Percentiles rank a stretch among this genome's conserved stretches.
phyloP scores from a whole-genome alignment of 2,113 vertebrate genomes.

The Isichthys henryi region DNA sequence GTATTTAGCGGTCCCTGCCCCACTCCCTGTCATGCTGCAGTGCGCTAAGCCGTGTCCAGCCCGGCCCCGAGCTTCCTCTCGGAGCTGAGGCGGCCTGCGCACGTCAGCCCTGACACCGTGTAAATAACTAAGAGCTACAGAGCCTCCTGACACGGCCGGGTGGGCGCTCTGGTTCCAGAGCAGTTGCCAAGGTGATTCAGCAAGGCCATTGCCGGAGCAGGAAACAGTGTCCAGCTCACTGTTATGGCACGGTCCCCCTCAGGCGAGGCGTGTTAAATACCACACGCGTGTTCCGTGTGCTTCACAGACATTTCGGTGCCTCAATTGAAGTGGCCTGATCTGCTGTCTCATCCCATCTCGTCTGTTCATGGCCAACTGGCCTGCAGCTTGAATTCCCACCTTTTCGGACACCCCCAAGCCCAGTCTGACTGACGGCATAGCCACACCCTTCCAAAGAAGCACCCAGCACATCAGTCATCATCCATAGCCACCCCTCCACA shows the following conservation, averaged over 20 bases:
- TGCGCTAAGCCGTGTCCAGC: constrained; percentile 13
- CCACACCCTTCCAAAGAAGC: neutral
- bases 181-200: constrained; percentile 17
- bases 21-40: constrained; percentile 2
- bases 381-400: neutral
- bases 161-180: neutral
- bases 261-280: neutral
- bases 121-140: constrained; percentile 18
- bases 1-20: neutral
- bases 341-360: neutral
- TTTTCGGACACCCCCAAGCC: neutral
- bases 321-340: neutral
- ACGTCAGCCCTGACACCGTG: neutral
- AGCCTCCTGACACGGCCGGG: neutral
- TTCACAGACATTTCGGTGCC: neutral
- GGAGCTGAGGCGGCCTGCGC: neutral
- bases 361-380: neutral
- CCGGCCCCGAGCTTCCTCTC: neutral
- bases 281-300: neutral
- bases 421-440: neutral
- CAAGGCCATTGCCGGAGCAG: neutral
- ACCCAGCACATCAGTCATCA: neutral
- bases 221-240: neutral
- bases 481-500: neutral
- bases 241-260: neutral